A percentile compares a stretch with the other conserved stretches of the same genome.
These are phyloP conservation scores for Microcebus jonahi DNA, from an alignment of 2,113 vertebrate species.

Conservation along the genomic window DNA sequence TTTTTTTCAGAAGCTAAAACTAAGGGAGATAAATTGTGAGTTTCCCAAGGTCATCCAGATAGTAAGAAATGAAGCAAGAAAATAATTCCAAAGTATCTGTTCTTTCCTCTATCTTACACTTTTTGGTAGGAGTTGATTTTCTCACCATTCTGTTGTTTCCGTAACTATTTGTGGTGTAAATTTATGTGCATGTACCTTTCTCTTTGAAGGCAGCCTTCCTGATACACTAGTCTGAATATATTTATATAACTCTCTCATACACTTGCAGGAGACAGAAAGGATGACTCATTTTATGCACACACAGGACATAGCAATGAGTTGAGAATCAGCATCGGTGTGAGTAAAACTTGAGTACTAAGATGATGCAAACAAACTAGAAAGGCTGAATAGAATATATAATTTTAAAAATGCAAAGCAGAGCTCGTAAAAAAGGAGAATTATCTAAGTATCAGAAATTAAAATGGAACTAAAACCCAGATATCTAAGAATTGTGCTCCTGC, in stretches of 20 bases:
- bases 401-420: not conserved
- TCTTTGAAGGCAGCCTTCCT: not conserved
- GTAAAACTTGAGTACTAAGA: not conserved
- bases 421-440: not conserved
- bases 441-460: not conserved
- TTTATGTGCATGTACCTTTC: not conserved
- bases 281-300: not conserved
- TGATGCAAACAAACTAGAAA: not conserved
- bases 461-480: not conserved
- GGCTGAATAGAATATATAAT: not conserved
- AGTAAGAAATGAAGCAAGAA: not conserved
- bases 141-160: not conserved
- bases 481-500: not conserved
- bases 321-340: not conserved
- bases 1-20: constrained; percentile 24
- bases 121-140: not conserved
- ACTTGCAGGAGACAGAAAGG: not conserved
- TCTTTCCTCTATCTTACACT: not conserved
- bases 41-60: not conserved
- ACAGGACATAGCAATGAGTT: not conserved
- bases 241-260: not conserved
- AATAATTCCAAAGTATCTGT: not conserved
- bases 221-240: not conserved
- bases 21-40: not conserved
- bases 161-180: not conserved